Evolutionary conservation across 1,140 invertebrate genomes (phyloP).

Genomic region (Gerris buenoi): DNA sequence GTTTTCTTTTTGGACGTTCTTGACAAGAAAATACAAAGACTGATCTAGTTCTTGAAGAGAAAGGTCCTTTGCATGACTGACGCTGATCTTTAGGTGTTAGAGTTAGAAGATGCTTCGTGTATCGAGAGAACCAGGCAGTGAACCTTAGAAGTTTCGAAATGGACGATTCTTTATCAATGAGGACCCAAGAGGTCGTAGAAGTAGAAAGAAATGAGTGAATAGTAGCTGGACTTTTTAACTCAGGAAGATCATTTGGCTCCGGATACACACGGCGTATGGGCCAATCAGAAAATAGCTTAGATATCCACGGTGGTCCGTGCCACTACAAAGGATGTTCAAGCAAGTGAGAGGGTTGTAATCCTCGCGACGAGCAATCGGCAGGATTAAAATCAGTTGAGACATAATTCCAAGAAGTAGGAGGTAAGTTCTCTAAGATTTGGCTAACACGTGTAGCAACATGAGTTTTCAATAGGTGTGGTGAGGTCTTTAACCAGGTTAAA

Average conservation of each 20-base stretch:
- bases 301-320: background rate
- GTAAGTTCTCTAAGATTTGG: background rate
- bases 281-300: background rate
- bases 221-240: background rate
- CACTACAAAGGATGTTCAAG: background rate
- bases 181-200: background rate
- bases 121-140: background rate
- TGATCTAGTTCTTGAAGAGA: background rate
- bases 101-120: background rate
- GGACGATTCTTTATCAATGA: background rate
- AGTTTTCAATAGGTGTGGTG: background rate
- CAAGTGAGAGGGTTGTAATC: background rate
- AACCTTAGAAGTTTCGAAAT: background rate
- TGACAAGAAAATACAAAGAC: background rate
- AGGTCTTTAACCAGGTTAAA: background rate
- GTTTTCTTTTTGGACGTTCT: background rate
- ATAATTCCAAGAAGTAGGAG: background rate
- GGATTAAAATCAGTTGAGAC: background rate
- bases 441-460: background rate
- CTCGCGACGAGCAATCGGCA: background rate
- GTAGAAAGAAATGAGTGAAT: background rate
- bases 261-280: background rate
- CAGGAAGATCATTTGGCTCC: background rate
- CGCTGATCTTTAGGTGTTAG: background rate
- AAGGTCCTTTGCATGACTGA: background rate